A percentile compares a stretch with the other conserved stretches of the same genome.
These are phyloP conservation scores for Natator depressus DNA, from an alignment of 2,113 vertebrate species.

Conservation along the genomic window DNA sequence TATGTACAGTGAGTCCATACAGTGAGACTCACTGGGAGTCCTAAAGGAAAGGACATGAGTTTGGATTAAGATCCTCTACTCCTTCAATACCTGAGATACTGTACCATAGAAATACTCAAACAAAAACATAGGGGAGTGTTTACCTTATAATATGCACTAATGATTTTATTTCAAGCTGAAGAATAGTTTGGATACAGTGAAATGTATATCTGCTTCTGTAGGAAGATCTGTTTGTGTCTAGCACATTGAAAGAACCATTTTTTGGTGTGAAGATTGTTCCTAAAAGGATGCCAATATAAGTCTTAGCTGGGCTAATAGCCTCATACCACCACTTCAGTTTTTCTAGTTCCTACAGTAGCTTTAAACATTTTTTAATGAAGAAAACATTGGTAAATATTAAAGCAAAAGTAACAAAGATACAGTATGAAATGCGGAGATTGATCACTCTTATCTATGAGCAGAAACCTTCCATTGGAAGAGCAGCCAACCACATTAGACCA, in stretches of 20 bases:
- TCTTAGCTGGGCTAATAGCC: background rate
- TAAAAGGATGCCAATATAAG: background rate
- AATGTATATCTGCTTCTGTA: background rate
- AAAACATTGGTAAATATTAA: background rate
- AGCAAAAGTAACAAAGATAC: background rate
- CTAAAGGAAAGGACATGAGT: background rate
- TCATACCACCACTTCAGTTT: background rate
- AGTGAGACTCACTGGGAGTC: constrained; percentile 31
- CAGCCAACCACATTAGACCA: background rate
- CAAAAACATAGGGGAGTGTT: fast-evolving
- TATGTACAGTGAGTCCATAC: background rate
- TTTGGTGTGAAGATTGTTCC: background rate
- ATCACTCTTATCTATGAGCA: background rate
- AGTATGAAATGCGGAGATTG: background rate
- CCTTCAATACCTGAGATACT: background rate
- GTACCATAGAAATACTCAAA: background rate
- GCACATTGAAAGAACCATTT: background rate
- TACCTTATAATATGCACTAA: background rate
- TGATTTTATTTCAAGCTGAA: constrained; percentile 13
- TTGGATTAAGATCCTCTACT: background rate
- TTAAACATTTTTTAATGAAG: background rate
- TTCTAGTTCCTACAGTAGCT: background rate
- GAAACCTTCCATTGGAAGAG: constrained; percentile 2
- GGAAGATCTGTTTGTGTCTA: background rate
- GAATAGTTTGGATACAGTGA: background rate